Evolutionary conservation across 2,797 vertebrate genomes (phyloP).

Genomic region (Chrosomus eos): DNA sequence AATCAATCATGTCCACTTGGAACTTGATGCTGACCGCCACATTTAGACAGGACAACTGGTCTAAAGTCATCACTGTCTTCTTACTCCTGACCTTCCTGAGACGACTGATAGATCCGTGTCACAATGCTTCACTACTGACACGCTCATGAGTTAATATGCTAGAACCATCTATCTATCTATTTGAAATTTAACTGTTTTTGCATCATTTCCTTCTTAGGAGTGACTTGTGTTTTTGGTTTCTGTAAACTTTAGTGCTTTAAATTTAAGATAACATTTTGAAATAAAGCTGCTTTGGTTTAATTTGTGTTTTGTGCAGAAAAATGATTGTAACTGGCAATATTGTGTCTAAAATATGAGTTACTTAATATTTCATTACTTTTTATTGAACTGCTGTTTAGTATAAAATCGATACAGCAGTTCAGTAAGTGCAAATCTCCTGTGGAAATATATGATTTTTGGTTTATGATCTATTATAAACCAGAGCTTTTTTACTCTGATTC

Average conservation of each 20-base stretch:
- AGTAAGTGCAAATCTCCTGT: background rate
- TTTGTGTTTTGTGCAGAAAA: background rate
- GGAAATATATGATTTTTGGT: background rate
- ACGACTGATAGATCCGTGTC: conserved; percentile 32
- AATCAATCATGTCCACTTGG: conserved; percentile 20
- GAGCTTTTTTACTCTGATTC: background rate
- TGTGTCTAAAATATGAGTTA: background rate
- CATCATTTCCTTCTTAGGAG: background rate
- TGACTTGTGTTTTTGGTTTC: background rate
- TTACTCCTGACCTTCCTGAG: conserved; percentile 19
- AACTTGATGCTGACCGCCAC: conserved; percentile 1
- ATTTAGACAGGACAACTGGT: conserved; percentile 32
- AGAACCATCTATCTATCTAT: too few species aligned
- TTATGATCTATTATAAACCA: background rate
- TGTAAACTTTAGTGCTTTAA: background rate
- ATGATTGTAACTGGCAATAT: too few species aligned
- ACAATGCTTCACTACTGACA: conserved; percentile 17
- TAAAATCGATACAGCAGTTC: background rate
- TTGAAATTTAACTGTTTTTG: background rate
- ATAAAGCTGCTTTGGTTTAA: background rate
- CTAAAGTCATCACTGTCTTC: conserved; percentile 31
- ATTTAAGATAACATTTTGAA: background rate
- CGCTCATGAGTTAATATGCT: background rate
- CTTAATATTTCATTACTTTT: background rate
- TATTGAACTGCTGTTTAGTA: background rate